phyloP scores from a whole-genome alignment of 2,888 invertebrate genomes.

The Brachypterus glaber region DNA sequence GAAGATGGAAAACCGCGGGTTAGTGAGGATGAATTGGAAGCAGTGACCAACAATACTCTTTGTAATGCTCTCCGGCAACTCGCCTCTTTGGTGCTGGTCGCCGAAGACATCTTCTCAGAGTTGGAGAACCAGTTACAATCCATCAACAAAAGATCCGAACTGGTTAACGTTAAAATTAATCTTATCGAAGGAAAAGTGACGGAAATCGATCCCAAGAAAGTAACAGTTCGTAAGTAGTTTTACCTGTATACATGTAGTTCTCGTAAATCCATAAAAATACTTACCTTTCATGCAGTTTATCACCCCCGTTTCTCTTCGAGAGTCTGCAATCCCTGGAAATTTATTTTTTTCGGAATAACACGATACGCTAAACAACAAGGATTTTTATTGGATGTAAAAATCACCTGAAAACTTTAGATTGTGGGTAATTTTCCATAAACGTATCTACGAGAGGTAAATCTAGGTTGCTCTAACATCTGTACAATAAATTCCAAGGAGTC shows the following conservation, averaged over 20 bases:
- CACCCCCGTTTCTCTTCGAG: too few relatives aligned
- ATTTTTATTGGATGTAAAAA: too few relatives aligned
- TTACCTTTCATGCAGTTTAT: too few relatives aligned
- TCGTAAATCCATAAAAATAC: constrained; percentile 1
- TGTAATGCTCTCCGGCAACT: constrained; percentile 77
- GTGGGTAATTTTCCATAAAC: too few relatives aligned
- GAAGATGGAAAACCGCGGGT: constrained; percentile 51
- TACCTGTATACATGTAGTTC: background rate
- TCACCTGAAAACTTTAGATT: too few relatives aligned
- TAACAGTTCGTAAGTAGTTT: constrained; percentile 82
- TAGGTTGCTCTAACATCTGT: too few relatives aligned
- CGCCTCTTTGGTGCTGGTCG: constrained; percentile 71
- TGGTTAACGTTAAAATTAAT: constrained; percentile 59
- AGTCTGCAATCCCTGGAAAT: too few relatives aligned
- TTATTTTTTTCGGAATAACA: too few relatives aligned
- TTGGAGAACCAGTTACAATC: constrained; percentile 65
- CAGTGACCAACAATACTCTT: constrained; percentile 77
- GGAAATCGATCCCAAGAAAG: constrained; percentile 76
- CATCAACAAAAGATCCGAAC: constrained; percentile 63
- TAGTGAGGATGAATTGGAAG: constrained; percentile 69
- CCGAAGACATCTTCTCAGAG: constrained; percentile 79
- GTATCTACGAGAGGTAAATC: too few relatives aligned
- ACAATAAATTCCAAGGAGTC: too few relatives aligned
- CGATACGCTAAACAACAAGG: too few relatives aligned
- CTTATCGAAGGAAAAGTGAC: constrained; percentile 62